phyloP scores from a whole-genome alignment of 2,888 invertebrate genomes.

The Caenorhabditis sp. region DNA sequence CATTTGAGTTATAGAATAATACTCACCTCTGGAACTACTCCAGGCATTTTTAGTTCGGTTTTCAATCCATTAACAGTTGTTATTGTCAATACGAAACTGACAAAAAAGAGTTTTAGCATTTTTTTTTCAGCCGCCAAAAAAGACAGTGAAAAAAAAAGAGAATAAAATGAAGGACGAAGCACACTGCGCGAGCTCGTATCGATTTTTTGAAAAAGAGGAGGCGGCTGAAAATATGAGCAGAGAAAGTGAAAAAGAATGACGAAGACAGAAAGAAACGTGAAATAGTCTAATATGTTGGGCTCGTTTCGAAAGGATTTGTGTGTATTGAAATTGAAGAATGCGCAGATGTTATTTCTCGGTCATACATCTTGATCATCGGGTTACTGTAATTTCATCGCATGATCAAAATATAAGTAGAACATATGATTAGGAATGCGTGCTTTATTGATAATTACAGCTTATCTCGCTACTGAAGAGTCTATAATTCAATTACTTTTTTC shows the following conservation, averaged over 20 bases:
- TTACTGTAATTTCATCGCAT: too few species aligned
- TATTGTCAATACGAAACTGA: background rate
- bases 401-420: too few species aligned
- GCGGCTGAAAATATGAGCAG: background rate
- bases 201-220: background rate
- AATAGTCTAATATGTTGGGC: too few species aligned
- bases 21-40: slow-evolving; percentile 47
- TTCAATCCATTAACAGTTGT: background rate
- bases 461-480: too few species aligned
- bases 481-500: too few species aligned
- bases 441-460: too few species aligned
- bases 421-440: too few species aligned
- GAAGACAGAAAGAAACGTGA: background rate
- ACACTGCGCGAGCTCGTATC: background rate
- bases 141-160: background rate
- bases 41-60: slow-evolving; percentile 55
- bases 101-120: background rate
- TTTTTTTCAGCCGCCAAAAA: background rate
- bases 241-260: background rate
- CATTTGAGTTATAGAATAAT: background rate
- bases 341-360: too few species aligned
- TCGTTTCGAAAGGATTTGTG: too few species aligned
- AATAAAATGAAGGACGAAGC: background rate
- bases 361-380: too few species aligned
- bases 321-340: too few species aligned